Conservation (phyloP, 2,888 invertebrate species). For the Pyrrhia umbra region DNA sequence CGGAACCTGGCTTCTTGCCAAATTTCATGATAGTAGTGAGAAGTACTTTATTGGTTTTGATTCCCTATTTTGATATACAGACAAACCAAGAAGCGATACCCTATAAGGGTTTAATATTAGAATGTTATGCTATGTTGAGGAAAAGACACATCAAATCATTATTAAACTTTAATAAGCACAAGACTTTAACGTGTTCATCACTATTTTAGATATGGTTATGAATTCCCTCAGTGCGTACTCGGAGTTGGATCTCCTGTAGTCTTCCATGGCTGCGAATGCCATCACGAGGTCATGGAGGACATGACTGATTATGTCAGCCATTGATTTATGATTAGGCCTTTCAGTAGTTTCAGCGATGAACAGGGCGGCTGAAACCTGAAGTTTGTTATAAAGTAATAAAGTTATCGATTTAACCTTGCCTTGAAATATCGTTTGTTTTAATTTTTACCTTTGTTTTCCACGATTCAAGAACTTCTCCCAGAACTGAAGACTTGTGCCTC, state of each 20-base stretch:
- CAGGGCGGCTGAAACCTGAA: conserved; percentile 69
- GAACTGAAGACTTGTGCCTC: conserved; percentile 65
- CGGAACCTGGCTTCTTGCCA: too few species aligned
- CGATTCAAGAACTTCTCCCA: conserved; percentile 71
- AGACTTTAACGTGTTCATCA: conserved; percentile 70
- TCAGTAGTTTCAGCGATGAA: conserved; percentile 63
- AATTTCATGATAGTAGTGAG: too few species aligned
- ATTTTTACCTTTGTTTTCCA: conserved; percentile 78
- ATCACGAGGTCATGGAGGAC: conserved; percentile 71
- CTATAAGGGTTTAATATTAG: too few species aligned
- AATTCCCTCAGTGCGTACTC: conserved; percentile 69
- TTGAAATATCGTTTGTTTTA: too few species aligned
- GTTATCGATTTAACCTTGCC: not conserved
- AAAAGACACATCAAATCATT: conserved; percentile 10
- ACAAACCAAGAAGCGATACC: too few species aligned
- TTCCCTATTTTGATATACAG: too few species aligned
- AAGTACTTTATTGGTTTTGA: too few species aligned
- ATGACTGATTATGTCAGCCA: conserved; percentile 63
- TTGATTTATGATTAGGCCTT: conserved; percentile 63
- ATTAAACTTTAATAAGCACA: conserved; percentile 60
- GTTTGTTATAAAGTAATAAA: conserved; percentile 9
- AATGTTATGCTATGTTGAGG: not conserved
- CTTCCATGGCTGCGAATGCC: conserved; percentile 69
- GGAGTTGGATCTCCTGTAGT: conserved; percentile 60
- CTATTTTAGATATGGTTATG: conserved; percentile 64